Percentiles rank a stretch among this genome's conserved stretches.
Conservation (phyloP, 2,797 vertebrate species). For the Myiotriccus ornatus region DNA sequence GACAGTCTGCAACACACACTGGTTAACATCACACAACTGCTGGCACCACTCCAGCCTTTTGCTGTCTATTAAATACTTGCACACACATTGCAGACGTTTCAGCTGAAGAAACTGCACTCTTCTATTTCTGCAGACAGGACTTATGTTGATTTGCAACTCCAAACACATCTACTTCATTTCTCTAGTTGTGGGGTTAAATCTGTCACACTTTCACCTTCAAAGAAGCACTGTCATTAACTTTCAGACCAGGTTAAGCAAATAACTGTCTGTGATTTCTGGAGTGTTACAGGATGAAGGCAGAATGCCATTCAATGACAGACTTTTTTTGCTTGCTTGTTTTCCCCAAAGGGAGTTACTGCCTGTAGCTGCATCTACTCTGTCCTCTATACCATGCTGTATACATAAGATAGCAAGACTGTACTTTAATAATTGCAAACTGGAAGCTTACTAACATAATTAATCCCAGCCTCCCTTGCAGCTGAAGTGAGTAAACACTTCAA, state of each 20-base stretch:
- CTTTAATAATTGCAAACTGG: background rate
- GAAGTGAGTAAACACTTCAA: background rate
- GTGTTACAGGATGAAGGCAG: background rate
- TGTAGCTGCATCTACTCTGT: background rate
- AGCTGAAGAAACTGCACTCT: background rate
- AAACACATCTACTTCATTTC: background rate
- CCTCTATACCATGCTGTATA: background rate
- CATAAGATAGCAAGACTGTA: background rate
- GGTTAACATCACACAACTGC: background rate
- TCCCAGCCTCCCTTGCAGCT: background rate
- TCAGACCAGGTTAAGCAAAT: background rate
- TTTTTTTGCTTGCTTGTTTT: background rate
- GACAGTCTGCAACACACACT: background rate
- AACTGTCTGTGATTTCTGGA: background rate
- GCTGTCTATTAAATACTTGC: background rate
- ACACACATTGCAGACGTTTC: background rate
- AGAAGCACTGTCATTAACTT: background rate
- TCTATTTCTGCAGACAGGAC: background rate
- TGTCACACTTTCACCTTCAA: background rate
- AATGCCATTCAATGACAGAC: background rate
- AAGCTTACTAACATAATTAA: background rate
- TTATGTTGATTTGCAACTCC: background rate
- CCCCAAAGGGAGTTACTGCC: background rate
- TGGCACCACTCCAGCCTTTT: background rate
- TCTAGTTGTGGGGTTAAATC: background rate